Evolutionary conservation across 2,113 vertebrate genomes (phyloP), one percentile per base, ranked within the genome.

Genomic region (Chunga burmeisteri): DNA sequence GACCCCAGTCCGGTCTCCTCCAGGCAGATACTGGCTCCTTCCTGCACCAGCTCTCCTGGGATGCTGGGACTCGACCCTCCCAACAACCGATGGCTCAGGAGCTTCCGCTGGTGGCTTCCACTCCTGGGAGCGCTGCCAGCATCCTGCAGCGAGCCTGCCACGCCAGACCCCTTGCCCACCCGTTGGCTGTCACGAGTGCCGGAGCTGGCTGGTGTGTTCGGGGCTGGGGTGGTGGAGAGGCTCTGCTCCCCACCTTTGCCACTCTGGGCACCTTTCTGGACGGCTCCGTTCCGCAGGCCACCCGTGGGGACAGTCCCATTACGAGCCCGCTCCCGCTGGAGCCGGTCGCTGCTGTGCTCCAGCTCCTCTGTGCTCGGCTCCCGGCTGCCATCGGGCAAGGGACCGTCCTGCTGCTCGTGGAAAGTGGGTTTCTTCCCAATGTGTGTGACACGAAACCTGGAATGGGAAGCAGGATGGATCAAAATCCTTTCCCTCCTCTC

Each of bases 391-490:
- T 95, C 75, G 2, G 96, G 97, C 96, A 97, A 47, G 59, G 97
- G 50, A 0, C 97, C 96, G 16, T 98, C 98, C 34, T 97, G 97
- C 46, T 97, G 96, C 49, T 98, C 99, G 1, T 98, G 98, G 11
- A 96, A 95, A 38, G 97, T 66, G 38, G 96, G 88, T 56, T 98
- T 99, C 97, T 99, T 99, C 82, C 98, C 99, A 9, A 98, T 99
- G 93, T 99, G 99, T 8, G 98, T 99, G 84, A 99, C 99, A 38
- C 98, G 98, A 91, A 99, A 99, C 96, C 99, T 99, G 90, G 6
- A n/a, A 66, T 0, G 11, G 32, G 42, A 38, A 34, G 52, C 49
- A 59, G 30, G 29, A 15, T 2, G 13, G 2, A 38, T 97, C 62
- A 95, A 78, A 26, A 23, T 27, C 42, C 71, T 65, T 62, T 58